Conservation (phyloP, 2,797 vertebrate genomes). For the Sphenopsis melanotis region DNA sequence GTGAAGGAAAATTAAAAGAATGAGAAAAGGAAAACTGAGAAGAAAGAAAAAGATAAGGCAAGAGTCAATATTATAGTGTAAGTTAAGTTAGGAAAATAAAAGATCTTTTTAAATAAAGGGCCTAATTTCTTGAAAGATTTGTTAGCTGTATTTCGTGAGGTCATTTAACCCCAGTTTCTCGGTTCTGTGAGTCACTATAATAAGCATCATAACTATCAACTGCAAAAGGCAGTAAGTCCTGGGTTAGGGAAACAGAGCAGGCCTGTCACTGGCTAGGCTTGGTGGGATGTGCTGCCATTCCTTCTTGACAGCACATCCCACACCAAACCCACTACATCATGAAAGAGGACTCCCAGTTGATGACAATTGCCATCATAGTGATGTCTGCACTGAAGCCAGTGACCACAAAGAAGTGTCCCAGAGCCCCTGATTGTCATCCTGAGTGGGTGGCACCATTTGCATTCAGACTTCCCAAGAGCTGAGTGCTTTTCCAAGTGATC, state of each 20-base stretch:
- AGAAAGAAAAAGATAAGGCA: background rate
- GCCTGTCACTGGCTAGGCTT: background rate
- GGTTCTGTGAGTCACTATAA: background rate
- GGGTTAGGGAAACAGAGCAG: background rate
- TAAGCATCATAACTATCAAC: background rate
- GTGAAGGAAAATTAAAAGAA: background rate
- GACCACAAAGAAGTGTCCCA: background rate
- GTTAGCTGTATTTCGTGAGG: background rate
- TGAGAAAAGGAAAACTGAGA: background rate
- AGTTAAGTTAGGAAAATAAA: background rate
- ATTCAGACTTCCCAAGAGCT: background rate
- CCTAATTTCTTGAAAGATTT: background rate
- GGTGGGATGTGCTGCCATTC: accelerated
- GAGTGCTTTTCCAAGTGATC: background rate
- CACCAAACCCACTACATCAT: accelerated
- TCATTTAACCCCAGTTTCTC: background rate
- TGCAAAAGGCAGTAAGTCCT: background rate
- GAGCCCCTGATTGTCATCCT: background rate
- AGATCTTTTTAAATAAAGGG: background rate
- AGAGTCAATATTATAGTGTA: background rate
- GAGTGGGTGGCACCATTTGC: background rate
- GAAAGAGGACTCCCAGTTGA: background rate
- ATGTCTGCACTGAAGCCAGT: background rate
- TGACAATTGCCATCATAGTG: background rate
- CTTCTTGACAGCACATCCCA: background rate